Evolutionary conservation across 2,888 invertebrate genomes (phyloP).

Genomic region (Cyclophora albipunctata): DNA sequence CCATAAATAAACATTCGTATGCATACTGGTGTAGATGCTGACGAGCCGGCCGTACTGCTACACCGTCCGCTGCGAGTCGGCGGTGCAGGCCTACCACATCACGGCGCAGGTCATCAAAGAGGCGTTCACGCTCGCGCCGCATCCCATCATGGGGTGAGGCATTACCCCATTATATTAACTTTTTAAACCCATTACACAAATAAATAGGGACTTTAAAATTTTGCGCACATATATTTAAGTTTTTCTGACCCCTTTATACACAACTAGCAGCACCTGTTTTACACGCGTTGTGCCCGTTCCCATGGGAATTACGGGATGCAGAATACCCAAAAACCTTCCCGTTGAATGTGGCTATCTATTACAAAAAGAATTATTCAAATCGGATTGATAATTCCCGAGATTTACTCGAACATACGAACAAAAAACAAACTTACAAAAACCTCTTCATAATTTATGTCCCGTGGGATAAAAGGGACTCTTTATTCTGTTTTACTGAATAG

Average conservation of each 20-base stretch:
- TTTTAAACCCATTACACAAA: too few species aligned
- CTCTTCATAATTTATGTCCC: background rate
- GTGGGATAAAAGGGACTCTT: background rate
- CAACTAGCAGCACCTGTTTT: background rate
- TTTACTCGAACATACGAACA: too few species aligned
- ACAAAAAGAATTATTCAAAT: too few species aligned
- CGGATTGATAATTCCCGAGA: too few species aligned
- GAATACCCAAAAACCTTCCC: too few species aligned
- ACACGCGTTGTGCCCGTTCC: background rate
- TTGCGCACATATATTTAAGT: background rate
- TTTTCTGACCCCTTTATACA: background rate
- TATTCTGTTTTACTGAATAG: conserved; percentile 27
- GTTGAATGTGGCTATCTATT: too few species aligned
- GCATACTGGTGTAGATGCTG: conserved; percentile 41
- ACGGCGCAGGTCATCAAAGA: conserved; percentile 53
- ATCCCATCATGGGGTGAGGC: conserved; percentile 61
- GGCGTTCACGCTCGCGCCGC: conserved; percentile 58
- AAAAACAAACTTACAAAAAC: too few species aligned
- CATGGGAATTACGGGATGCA: too few species aligned
- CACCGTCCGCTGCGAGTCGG: conserved; percentile 75
- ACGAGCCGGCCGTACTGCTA: conserved; percentile 74
- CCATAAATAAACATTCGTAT: too few species aligned
- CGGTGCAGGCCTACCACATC: conserved; percentile 69
- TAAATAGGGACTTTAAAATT: background rate
- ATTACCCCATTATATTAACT: background rate